Percentiles rank a stretch among this genome's conserved stretches.
phyloP scores from a whole-genome alignment of 2,113 vertebrate species.

The Dendropsophus ebraccatus region DNA sequence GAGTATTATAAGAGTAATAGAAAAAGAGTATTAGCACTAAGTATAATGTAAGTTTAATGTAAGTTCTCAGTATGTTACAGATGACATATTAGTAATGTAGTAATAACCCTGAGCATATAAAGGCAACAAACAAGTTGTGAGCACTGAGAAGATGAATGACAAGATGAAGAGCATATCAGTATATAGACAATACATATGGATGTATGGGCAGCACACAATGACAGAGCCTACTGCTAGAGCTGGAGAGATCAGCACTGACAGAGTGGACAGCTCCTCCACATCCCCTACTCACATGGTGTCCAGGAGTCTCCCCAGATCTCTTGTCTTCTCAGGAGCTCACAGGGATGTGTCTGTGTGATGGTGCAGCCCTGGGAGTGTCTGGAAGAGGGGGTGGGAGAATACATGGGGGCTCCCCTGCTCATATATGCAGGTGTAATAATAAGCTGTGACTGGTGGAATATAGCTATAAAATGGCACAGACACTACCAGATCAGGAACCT shows the following conservation, averaged over 20 bases:
- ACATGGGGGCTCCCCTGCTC: not conserved
- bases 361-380: not conserved
- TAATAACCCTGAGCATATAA: too few relatives aligned
- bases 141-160: not conserved
- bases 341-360: not conserved
- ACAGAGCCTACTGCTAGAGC: not conserved
- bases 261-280: not conserved
- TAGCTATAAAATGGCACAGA: not conserved
- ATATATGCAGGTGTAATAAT: not conserved
- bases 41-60: too few relatives aligned
- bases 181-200: not conserved
- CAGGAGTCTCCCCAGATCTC: not conserved
- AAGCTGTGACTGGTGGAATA: not conserved
- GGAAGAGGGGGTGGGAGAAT: slow-evolving; percentile 9
- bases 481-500: not conserved
- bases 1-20: not conserved
- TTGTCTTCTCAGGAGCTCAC: slow-evolving; percentile 4
- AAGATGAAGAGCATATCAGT: not conserved
- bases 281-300: slow-evolving; percentile 28
- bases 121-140: too few relatives aligned
- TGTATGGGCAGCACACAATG: not conserved
- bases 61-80: not conserved
- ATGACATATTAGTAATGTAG: not conserved
- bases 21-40: not conserved
- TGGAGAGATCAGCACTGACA: slow-evolving; percentile 20